phyloP scores from a whole-genome alignment of 2,113 vertebrate species.

The Microtus oregoni region DNA sequence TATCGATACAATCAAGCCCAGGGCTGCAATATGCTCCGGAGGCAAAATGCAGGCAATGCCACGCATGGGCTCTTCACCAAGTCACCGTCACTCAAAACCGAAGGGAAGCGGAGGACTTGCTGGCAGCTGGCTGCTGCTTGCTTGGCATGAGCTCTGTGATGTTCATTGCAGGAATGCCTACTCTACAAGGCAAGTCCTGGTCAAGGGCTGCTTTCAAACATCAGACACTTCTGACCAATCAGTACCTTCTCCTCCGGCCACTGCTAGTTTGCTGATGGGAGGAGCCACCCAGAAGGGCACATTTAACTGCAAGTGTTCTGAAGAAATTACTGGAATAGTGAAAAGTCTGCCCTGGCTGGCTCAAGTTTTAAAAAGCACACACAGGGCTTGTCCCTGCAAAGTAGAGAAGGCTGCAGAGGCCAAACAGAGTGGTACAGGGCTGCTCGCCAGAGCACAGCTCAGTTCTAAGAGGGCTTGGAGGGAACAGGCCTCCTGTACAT shows the following conservation, averaged over 20 bases:
- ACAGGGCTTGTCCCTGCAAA: background rate
- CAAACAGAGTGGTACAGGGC: background rate
- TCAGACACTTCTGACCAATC: conserved; percentile 17
- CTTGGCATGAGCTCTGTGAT: background rate
- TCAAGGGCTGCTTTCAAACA: background rate
- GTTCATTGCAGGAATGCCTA: background rate
- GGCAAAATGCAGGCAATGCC: background rate
- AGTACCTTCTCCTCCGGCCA: background rate
- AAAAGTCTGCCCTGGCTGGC: background rate
- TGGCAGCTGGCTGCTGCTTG: background rate
- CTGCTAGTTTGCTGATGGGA: background rate
- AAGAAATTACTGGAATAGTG: background rate
- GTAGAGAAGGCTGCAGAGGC: background rate
- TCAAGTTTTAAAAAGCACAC: background rate
- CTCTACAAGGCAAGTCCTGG: background rate
- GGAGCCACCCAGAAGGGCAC: background rate
- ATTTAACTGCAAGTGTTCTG: background rate
- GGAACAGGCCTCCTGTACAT: background rate
- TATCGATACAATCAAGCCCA: conserved; percentile 2
- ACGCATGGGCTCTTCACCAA: background rate
- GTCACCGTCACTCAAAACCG: background rate
- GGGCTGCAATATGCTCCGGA: background rate
- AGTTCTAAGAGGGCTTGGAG: background rate
- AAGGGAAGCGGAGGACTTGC: background rate
- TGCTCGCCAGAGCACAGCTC: background rate